Percentiles rank a stretch among this genome's conserved stretches.
Evolutionary conservation across 1,140 invertebrate species (phyloP).

Genomic region (Zaprionus vittiger): DNA sequence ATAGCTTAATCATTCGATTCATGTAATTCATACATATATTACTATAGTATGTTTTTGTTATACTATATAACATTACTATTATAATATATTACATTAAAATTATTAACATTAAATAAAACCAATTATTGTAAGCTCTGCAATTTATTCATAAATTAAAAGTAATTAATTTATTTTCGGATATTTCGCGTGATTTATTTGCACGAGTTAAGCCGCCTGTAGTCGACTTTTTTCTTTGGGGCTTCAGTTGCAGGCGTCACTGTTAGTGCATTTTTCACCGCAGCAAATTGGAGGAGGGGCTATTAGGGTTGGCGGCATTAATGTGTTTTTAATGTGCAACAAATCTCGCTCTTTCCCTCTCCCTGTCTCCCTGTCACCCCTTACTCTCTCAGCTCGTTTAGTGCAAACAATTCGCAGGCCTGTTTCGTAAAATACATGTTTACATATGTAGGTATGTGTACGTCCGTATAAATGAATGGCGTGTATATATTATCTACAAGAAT

Average conservation of each 20-base stretch:
- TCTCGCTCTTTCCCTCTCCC: not conserved
- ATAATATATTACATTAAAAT: not conserved
- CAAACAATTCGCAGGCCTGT: not conserved
- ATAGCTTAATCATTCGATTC: too few relatives aligned
- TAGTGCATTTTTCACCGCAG: not conserved
- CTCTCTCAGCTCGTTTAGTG: not conserved
- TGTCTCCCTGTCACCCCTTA: not conserved
- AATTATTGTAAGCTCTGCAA: not conserved
- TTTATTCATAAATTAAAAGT: not conserved
- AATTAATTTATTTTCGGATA: slow-evolving; percentile 5
- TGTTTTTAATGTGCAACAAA: slow-evolving; percentile 5
- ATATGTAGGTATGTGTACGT: not conserved
- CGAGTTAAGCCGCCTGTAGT: not conserved
- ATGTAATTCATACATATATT: too few relatives aligned
- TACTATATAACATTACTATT: too few relatives aligned
- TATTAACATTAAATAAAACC: not conserved
- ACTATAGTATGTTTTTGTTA: too few relatives aligned
- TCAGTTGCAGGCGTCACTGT: not conserved
- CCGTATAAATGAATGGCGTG: not conserved
- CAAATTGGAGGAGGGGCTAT: not conserved
- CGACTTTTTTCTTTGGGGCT: not conserved
- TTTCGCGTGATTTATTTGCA: slow-evolving; percentile 5
- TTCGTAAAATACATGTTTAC: not conserved
- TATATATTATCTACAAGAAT: not conserved
- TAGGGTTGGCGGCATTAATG: slow-evolving; percentile 1